Percentiles rank a stretch among this genome's conserved stretches.
phyloP scores from a whole-genome alignment of 2,113 vertebrate genomes.

The Cebus imitator region DNA sequence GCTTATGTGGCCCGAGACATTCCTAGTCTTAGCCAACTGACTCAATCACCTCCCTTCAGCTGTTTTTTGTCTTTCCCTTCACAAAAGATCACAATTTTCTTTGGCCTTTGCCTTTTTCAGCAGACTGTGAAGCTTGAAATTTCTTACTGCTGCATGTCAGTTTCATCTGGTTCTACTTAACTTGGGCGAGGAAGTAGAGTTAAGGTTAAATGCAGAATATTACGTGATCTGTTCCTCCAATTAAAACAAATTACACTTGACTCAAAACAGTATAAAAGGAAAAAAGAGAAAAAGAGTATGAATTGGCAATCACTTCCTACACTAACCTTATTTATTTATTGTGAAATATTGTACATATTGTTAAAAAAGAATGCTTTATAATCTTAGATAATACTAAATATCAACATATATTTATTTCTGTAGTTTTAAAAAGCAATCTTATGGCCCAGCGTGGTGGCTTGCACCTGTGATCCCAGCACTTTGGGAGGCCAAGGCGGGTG shows the following conservation, averaged over 20 bases:
- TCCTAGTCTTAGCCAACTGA: not conserved
- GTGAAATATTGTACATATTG: not conserved
- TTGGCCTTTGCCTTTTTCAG: slow-evolving; percentile 29
- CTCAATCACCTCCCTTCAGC: slow-evolving; percentile 7
- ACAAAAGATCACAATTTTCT: not conserved
- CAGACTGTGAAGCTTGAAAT: slow-evolving; percentile 27
- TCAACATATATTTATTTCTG: not conserved
- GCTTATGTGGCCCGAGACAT: not conserved
- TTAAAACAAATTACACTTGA: slow-evolving; percentile 27
- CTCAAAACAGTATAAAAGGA: not conserved
- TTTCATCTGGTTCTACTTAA: slow-evolving; percentile 27
- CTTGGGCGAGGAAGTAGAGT: not conserved
- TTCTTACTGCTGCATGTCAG: not conserved
- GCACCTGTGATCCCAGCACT: no score
- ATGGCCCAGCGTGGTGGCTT: no score
- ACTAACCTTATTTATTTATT: not conserved
- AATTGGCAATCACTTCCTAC: not conserved
- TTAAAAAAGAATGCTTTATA: not conserved
- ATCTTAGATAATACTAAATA: not conserved
- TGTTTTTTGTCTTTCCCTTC: not conserved
- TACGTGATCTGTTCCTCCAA: not conserved
- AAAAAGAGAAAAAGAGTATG: not conserved
- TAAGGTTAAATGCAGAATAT: slow-evolving; percentile 47
- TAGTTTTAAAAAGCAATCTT: not conserved
- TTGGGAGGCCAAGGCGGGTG: no score